Base-by-base conservation (phyloP, 2,113 vertebrate species). In the Struthio camelus region DNA sequence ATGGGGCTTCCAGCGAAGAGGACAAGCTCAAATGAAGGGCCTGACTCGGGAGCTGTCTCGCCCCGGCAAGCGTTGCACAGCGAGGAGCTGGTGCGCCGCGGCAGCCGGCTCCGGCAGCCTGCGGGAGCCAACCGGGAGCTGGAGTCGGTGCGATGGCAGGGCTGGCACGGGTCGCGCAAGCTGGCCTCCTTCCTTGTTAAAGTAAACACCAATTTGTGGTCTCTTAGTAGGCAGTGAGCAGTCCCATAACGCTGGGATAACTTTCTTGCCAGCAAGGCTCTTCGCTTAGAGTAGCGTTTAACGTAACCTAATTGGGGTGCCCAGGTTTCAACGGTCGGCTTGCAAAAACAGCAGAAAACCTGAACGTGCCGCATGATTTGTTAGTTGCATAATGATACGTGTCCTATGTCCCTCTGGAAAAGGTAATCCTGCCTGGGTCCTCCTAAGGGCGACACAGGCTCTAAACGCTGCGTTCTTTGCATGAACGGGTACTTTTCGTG, bases 381-480 rank as follows among this genome's bases (percentile, higher is more conserved):
- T 23, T 13, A 4, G 53, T 22, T 2, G 5, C 18, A 64, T 42
- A 1, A 0, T 15, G 34, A 19, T 38, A 23, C 12, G 4, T 6
- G 46, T 11, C 44, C 20, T 1, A 0, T 17, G 40, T 80, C 23
- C 36, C 24, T n/a, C 44, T 10, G 36, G n/a, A 89, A 58, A 23
- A 2, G 22, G 14, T 30, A 5, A 6, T 24, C 12, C 38, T 0
- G 0, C 1, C 22, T 18, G 38, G 22, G 34, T 53, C 16, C 32
- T 72, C 51, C 1, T 2, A 9, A 0, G 0, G 32, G 62, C 66
- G 59, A 27, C 58, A 17, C 9, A 23, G 67, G 30, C 75, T 54
- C 34, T 38, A 53, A 65, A 50, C 18, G 46, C 56, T 58, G 25
- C 56, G 64, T 1, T 0, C n/a, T 40, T 38, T 46, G 36, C 1